Percentiles rank a stretch among this genome's conserved stretches.
Evolutionary conservation across 2,888 invertebrate genomes (phyloP).

Genomic region (Tuta absoluta): DNA sequence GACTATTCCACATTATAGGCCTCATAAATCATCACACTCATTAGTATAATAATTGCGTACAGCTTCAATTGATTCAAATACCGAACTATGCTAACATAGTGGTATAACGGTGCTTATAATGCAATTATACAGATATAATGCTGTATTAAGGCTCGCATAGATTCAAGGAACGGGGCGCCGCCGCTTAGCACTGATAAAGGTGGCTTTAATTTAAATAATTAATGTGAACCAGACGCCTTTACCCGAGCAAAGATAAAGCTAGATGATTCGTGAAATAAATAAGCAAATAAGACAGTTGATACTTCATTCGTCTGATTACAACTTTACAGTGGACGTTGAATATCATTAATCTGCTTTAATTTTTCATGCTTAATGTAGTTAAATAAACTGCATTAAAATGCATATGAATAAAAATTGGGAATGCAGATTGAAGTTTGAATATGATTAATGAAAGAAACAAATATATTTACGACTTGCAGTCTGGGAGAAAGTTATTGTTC

Average conservation of each 20-base stretch:
- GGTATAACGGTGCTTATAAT: slow-evolving; percentile 6
- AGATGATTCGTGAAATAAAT: slow-evolving; percentile 2
- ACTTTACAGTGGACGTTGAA: not conserved
- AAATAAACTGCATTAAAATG: too few relatives aligned
- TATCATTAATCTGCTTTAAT: not conserved
- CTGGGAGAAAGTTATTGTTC: too few relatives aligned
- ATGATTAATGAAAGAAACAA: too few relatives aligned
- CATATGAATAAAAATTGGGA: too few relatives aligned
- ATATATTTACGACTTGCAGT: too few relatives aligned
- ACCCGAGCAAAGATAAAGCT: slow-evolving; percentile 5
- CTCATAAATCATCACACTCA: slow-evolving; percentile 9
- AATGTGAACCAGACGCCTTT: slow-evolving; percentile 19
- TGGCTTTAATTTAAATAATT: slow-evolving; percentile 25
- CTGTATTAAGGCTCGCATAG: slow-evolving; percentile 12
- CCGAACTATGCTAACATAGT: not conserved
- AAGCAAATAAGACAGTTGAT: slow-evolving; percentile 10
- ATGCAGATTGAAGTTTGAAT: too few relatives aligned
- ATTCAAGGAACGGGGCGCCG: slow-evolving; percentile 16
- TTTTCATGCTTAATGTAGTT: too few relatives aligned
- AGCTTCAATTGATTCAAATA: slow-evolving; percentile 9
- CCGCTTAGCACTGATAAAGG: slow-evolving; percentile 12
- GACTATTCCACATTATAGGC: slow-evolving; percentile 2
- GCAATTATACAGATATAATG: slow-evolving; percentile 17
- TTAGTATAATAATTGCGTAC: slow-evolving; percentile 4
- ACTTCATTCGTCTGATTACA: not conserved